A percentile compares a stretch with the other conserved stretches of the same genome.
Conservation (phyloP, 1,140 invertebrate species). For the Cyclargus thomasi region DNA sequence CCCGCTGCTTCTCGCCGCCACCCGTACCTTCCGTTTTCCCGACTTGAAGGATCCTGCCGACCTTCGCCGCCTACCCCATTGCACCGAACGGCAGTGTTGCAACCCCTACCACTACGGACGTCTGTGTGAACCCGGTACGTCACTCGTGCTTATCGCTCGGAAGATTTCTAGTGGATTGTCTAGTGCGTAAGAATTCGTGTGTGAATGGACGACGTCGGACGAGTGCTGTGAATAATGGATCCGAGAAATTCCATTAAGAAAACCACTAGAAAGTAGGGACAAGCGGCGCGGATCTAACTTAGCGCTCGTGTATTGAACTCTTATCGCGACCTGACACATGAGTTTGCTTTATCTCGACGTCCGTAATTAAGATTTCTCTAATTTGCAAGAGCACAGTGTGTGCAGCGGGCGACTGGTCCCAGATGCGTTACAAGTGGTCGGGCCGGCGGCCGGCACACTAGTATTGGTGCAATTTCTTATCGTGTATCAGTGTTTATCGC, state of each 20-base stretch:
- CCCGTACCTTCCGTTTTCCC: conserved; percentile 83
- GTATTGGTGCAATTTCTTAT: conserved; percentile 56
- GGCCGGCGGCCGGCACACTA: conserved; percentile 24
- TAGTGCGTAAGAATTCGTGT: background rate
- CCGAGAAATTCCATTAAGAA: conserved; percentile 17
- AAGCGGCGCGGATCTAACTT: conserved; percentile 13
- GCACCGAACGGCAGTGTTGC: conserved; percentile 80
- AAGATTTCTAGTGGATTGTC: conserved; percentile 45
- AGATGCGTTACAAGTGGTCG: conserved; percentile 11
- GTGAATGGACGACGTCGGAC: conserved; percentile 23
- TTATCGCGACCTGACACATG: conserved; percentile 33
- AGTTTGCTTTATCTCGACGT: conserved; percentile 34
- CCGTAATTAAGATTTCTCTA: conserved; percentile 26
- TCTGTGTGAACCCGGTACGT: conserved; percentile 84
- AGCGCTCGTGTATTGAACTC: conserved; percentile 27
- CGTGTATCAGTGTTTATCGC: conserved; percentile 52
- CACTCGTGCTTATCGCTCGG: conserved; percentile 22
- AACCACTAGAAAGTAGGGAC: conserved; percentile 34
- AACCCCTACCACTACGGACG: conserved; percentile 90
- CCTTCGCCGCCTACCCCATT: conserved; percentile 82
- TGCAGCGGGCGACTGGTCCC: no score
- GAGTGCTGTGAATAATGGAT: conserved; percentile 24
- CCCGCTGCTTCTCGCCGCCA: conserved; percentile 44
- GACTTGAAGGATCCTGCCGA: conserved; percentile 79
- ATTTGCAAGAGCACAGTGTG: background rate